A percentile compares a stretch with the other conserved stretches of the same genome.
Evolutionary conservation across 64 coral and sea anemone genomes (phyloP).

Genomic region (Platygyra sinensis): DNA sequence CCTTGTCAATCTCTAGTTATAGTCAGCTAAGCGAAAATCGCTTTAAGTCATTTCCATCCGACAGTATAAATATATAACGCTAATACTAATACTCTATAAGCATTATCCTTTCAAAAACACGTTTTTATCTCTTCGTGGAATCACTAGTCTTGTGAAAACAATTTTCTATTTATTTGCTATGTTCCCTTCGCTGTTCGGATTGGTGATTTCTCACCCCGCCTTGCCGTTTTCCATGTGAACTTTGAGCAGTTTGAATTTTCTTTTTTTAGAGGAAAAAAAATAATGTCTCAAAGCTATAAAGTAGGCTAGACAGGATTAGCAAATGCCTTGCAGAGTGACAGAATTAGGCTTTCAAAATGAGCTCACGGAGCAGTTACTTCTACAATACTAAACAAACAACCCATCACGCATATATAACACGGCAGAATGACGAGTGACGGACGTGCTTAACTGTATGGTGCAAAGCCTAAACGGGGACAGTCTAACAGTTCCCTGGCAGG

Average conservation of each 20-base stretch:
- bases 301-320: conserved; percentile 49
- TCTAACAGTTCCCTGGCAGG: background rate
- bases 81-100: conserved; percentile 48
- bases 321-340: conserved; percentile 37
- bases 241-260: background rate
- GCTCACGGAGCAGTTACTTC: conserved; percentile 29
- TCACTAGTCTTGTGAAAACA: conserved; percentile 23
- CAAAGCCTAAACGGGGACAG: background rate
- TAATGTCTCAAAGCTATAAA: conserved; percentile 8
- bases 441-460: conserved; percentile 19
- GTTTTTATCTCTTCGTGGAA: conserved; percentile 2
- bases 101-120: conserved; percentile 51
- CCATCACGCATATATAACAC: conserved; percentile 46
- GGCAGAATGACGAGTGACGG: conserved; percentile 14
- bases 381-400: conserved; percentile 50
- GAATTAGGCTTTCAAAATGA: conserved; percentile 51
- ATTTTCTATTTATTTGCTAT: background rate
- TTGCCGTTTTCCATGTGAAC: background rate
- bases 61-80: conserved; percentile 53
- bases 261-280: background rate
- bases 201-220: background rate
- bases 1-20: conserved; percentile 41
- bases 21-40: conserved; percentile 45
- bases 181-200: background rate
- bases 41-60: conserved; percentile 50